Base-by-base conservation (phyloP, 2,888 invertebrate species). In the Torymus auratus region DNA sequence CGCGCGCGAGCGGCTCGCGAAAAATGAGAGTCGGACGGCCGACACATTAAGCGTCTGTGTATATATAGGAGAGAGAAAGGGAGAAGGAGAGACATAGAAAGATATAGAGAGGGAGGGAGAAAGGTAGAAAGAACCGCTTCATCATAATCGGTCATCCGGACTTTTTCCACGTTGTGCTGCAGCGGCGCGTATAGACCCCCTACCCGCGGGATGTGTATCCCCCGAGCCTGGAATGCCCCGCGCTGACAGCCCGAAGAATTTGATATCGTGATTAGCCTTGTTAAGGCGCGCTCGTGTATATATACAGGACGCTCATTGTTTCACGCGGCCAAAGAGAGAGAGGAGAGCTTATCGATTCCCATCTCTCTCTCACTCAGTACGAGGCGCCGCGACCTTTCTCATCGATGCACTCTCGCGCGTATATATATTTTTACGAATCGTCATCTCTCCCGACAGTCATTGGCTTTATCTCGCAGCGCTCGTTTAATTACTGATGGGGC, bases 141-240 rank as follows among this genome's bases (percentile, higher is more conserved):
- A 91, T 91, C 90, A 91, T 91, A 91, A 91, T 91, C 90, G 90
- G 89, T 90, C 90, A 90, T 90, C 88, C 89, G 84, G 81, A 85
- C 84, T 87, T 87, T 87, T 88, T 87, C 86, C 86, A 83, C 65
- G 73, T 83, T 78, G 67, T 78, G 67, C 83, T 83, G 87, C 86
- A 87, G 87, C 87, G 87, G 87, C 86, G 87, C 86, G 83, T 5
- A 20, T 15, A 23, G 72, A 68, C 78, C 72, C 72, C 72, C 78
- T 73, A 62, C 72, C 71, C 28, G 65, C 23, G 69, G 28, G 28
- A 28, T 28, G 28, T 28, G 7, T 28, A 28, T 28, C 28, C 28
- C 3, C 28, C 28, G 28, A 28, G 28, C 28, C 7, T 87, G 86
- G 86, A 87, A 88, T 89, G 88, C 87, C 88, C 88, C 88, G 88